Base-by-base conservation (phyloP, 1,140 invertebrate genomes). In the Meloidogyne exigua region DNA sequence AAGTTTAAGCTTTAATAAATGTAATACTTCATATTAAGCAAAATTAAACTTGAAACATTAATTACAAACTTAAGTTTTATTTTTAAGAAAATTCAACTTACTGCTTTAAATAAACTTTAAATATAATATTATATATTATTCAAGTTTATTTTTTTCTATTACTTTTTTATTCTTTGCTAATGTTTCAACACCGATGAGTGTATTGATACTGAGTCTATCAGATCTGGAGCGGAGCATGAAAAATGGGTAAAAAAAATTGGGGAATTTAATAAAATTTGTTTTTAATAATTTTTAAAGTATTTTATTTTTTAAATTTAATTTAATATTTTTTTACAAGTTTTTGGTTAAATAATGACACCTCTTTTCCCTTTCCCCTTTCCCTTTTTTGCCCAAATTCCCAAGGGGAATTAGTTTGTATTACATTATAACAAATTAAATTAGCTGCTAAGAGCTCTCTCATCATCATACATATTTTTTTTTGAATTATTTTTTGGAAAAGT, bases 201-300 rank as follows among this genome's bases (percentile, higher is more conserved):
- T 76, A 18, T 23, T 68, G 75, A 76, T 76, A 28, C 23, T 76
- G 15, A 57, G 66, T 42, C 13, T 76, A 65, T 68, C 75, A 28
- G 75, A 76, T 62, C 42, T 76, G 66, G 75, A 76, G 44, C 32
- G 75, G 75, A 76, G 75, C 49, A 76, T 76, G 75, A 76, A 76
- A 28, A 76, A 76, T 69, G 75, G 75, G 75, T 76, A 76, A 76
- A n/a, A n/a, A n/a, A n/a, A 28, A 57, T n/a, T n/a, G 49, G 49
- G 18, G 36, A 9, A 39, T 3, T 39, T 9, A 39, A 39, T 39
- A 39, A 39, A 32, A 39, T 10, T 57, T n/a, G n/a, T 57, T 57
- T 57, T 7, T n/a, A n/a, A 57, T n/a, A 49, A 57, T 57, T n/a
- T 57, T n/a, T n/a, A n/a, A n/a, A n/a, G n/a, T n/a, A n/a, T n/a